Evolutionary conservation across 2,888 invertebrate species (phyloP).

Genomic region (Gastrophysa polygoni): DNA sequence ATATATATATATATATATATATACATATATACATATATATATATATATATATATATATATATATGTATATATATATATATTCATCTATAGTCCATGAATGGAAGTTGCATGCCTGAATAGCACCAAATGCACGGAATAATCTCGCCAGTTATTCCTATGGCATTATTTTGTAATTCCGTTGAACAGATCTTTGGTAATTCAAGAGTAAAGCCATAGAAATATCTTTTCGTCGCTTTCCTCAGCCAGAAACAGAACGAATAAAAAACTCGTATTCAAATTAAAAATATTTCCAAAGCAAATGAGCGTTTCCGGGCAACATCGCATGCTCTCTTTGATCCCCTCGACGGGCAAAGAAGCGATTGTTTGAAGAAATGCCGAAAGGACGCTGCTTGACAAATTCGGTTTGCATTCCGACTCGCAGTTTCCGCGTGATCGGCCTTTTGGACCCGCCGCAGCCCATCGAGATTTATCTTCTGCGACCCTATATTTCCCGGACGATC

Average conservation of each 20-base stretch:
- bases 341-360: conserved; percentile 44
- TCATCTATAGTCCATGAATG: too few relatives aligned
- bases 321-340: conserved; percentile 32
- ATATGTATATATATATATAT: too few relatives aligned
- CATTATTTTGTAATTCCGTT: too few relatives aligned
- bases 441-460: conserved; percentile 30
- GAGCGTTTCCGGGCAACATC: conserved; percentile 40
- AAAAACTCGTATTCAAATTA: conserved; percentile 47
- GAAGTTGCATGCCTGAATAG: too few relatives aligned
- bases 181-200: too few relatives aligned
- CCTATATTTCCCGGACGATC: conserved; percentile 14
- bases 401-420: conserved; percentile 57
- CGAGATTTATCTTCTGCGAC: conserved; percentile 36
- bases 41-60: too few relatives aligned
- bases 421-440: conserved; percentile 48
- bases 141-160: too few relatives aligned
- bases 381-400: conserved; percentile 56
- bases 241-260: conserved; percentile 27
- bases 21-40: too few relatives aligned
- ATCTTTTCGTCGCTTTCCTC: neutral
- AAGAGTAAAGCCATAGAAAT: neutral
- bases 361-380: conserved; percentile 52
- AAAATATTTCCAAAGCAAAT: conserved; percentile 47
- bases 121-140: too few relatives aligned
- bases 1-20: too few relatives aligned